Conservation (phyloP, 1,140 invertebrate genomes). For the Cydia pomonella region DNA sequence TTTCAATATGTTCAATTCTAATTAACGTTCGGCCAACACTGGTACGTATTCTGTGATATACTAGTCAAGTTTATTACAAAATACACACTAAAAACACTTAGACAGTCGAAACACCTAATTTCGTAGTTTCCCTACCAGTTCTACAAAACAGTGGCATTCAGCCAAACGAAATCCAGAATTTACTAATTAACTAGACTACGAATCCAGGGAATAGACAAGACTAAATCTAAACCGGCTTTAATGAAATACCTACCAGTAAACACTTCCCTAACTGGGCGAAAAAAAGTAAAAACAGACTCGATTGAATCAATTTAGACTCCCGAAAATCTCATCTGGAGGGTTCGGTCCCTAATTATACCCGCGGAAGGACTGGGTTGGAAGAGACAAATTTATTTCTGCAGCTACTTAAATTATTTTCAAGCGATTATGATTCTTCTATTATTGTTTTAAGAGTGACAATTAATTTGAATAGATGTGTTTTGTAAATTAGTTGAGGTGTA, state of each 20-base stretch:
- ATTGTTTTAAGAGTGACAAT: conserved; percentile 33
- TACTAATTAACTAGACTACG: conserved; percentile 25
- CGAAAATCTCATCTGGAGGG: conserved; percentile 73
- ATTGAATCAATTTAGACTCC: conserved; percentile 79
- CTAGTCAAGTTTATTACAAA: not conserved
- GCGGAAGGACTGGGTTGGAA: conserved; percentile 68
- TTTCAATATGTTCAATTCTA: too few species aligned
- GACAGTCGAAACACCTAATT: not conserved
- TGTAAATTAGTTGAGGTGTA: conserved; percentile 66
- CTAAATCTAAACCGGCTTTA: not conserved
- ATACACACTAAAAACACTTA: not conserved
- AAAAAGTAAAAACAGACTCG: conserved; percentile 67
- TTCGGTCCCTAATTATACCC: conserved; percentile 78
- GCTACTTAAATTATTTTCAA: conserved; percentile 35
- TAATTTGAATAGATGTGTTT: conserved; percentile 34
- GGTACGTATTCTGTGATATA: too few species aligned
- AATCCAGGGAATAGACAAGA: conserved; percentile 3
- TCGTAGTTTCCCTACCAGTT: not conserved
- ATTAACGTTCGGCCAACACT: too few species aligned
- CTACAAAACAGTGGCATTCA: conserved; percentile 9
- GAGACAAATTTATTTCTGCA: conserved; percentile 58
- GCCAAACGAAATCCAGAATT: conserved; percentile 20
- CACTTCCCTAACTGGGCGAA: conserved; percentile 55
- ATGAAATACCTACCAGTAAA: conserved; percentile 35
- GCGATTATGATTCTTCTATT: conserved; percentile 40